phyloP scores from a whole-genome alignment of 2,797 vertebrate genomes.

The Mergus octosetaceus region DNA sequence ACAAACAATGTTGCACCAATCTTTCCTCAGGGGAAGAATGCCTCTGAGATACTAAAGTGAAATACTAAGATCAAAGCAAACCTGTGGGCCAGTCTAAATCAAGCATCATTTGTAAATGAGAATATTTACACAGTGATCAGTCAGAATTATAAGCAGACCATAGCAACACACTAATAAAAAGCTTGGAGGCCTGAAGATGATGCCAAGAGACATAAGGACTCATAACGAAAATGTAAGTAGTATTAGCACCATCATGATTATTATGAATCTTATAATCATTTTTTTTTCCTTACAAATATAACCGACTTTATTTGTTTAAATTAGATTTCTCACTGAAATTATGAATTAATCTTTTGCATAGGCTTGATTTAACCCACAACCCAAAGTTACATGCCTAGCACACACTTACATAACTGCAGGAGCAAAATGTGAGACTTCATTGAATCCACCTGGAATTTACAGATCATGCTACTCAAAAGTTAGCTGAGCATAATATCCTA shows the following conservation, averaged over 20 bases:
- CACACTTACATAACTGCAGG: not conserved
- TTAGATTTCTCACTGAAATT: not conserved
- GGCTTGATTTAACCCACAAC: not conserved
- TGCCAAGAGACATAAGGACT: not conserved
- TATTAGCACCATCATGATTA: not conserved
- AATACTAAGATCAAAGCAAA: not conserved
- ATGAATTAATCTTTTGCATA: not conserved
- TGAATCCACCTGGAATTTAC: not conserved
- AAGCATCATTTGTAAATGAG: not conserved
- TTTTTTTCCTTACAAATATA: not conserved
- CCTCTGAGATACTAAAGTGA: not conserved
- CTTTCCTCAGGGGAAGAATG: not conserved
- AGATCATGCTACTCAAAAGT: not conserved
- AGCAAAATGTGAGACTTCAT: not conserved
- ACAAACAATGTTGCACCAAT: not conserved
- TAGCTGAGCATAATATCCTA: not conserved
- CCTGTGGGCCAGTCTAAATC: not conserved
- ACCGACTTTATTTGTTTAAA: not conserved
- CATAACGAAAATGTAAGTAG: not conserved
- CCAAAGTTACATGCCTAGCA: not conserved
- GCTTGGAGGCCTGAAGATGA: not conserved
- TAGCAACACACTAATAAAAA: not conserved
- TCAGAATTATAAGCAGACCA: not conserved
- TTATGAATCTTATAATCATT: not conserved
- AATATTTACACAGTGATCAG: not conserved